Base-by-base conservation (phyloP, 2,888 invertebrate genomes). In the Allygus modestus region DNA sequence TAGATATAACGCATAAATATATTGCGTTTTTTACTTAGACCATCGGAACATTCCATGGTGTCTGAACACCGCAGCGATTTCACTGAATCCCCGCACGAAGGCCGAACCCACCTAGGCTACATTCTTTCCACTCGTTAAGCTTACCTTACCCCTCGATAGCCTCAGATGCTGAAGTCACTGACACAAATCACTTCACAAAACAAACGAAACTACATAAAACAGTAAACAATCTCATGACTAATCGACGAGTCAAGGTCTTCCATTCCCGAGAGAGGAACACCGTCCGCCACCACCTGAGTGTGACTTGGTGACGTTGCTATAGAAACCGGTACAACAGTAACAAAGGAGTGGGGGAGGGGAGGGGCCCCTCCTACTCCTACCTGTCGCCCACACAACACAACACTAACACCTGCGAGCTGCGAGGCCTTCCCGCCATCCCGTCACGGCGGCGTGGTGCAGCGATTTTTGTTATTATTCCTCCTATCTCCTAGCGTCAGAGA, bases 261-360 rank as follows among this genome's bases (percentile, higher is more conserved):
- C 54, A 23, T 65, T 28, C 26, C 58, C 28, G 65, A 65, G 28
- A 9, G 65, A 65, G 28, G 17, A 11, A 23, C 20, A 15, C 26
- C 28, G 15, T 31, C 28, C 65, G 9, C 28, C 31, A 15, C 28
- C 31, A 65, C 65, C 65, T 65, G 26, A 65, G 58, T 69, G 73
- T 73, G 73, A 73, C 73, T 73, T 73, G 73, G 31, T 73, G 73
- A 73, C 73, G 73, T 73, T 73, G 73, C 73, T 73, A 73, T 73
- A 73, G 73, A 73, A 73, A 73, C 73, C 73, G 73, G 73, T 73
- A 73, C 43, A 73, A 73, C 41, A 37, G 41, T 23, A 31, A 69
- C 69, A 69, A 15, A 33, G 69, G 33, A 23, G 37, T 31, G 37
- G 73, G 15, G 73, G n/a, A 28, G 33, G n/a, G 69, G 37, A 31